Evolutionary conservation across 2,797 vertebrate species (phyloP).

Genomic region (Anniella stebbinsi): DNA sequence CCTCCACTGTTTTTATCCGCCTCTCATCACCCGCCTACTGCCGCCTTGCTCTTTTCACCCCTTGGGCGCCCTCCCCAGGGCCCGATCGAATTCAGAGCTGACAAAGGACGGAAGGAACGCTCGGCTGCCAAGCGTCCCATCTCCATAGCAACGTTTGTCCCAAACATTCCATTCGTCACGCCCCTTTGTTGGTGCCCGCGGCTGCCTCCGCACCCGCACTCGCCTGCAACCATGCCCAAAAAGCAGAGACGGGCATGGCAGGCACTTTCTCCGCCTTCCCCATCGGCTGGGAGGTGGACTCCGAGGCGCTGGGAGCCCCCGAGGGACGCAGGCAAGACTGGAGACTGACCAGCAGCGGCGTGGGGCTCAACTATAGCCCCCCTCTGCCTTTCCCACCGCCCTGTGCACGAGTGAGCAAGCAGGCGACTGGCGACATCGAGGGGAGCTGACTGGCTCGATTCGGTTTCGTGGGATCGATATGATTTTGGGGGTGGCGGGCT

Average conservation of each 20-base stretch:
- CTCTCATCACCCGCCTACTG: neutral
- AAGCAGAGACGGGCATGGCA: slow-evolving; percentile 29
- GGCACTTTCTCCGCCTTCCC: slow-evolving; percentile 2
- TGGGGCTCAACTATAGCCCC: slow-evolving; percentile 61
- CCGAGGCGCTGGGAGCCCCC: slow-evolving; percentile 25
- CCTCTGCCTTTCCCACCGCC: slow-evolving; percentile 48
- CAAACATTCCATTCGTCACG: slow-evolving; percentile 48
- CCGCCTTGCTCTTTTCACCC: neutral
- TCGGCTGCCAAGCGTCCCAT: slow-evolving; percentile 43
- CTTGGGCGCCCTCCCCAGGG: neutral
- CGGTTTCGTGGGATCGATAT: neutral
- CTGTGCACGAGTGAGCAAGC: slow-evolving; percentile 56
- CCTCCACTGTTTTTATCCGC: neutral
- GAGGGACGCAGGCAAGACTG: slow-evolving; percentile 47
- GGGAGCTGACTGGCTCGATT: neutral
- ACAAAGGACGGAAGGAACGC: neutral
- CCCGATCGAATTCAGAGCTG: neutral
- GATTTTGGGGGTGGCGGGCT: neutral
- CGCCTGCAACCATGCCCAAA: slow-evolving; percentile 14
- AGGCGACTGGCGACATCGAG: too few species aligned
- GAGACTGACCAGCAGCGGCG: slow-evolving; percentile 69
- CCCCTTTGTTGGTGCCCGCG: neutral
- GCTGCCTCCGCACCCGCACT: neutral
- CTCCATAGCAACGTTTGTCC: slow-evolving; percentile 60
- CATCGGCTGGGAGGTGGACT: neutral